A percentile compares a stretch with the other conserved stretches of the same genome.
These are phyloP conservation scores for Lithophane semibrunnea DNA, from an alignment of 2,888 invertebrate genomes.

Conservation along the genomic window DNA sequence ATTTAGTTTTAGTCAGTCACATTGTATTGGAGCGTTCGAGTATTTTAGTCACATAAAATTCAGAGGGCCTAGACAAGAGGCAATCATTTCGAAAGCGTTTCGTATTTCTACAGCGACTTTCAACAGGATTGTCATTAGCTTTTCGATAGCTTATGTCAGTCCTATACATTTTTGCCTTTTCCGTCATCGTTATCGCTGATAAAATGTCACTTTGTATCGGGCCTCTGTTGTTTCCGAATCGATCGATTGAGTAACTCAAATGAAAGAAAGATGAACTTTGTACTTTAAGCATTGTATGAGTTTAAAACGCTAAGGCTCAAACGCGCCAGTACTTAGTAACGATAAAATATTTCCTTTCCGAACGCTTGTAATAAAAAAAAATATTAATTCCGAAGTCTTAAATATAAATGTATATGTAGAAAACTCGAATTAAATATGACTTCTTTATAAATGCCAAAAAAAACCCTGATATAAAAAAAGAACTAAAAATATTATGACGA, in stretches of 20 bases:
- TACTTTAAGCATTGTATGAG: background rate
- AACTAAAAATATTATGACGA: slow-evolving; percentile 43
- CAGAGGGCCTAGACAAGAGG: too few relatives aligned
- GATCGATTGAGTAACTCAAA: background rate
- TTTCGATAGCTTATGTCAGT: too few relatives aligned
- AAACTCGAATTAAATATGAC: slow-evolving; percentile 21
- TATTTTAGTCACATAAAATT: too few relatives aligned
- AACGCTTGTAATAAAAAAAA: slow-evolving; percentile 1
- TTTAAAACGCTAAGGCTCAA: background rate
- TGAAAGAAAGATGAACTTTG: background rate
- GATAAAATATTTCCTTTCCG: background rate
- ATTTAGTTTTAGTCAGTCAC: slow-evolving; percentile 6
- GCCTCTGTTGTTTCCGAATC: background rate
- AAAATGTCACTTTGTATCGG: too few relatives aligned
- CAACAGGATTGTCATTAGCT: too few relatives aligned
- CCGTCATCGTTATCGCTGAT: too few relatives aligned
- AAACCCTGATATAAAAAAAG: slow-evolving; percentile 57
- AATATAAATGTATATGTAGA: slow-evolving; percentile 12
- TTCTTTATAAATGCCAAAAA: slow-evolving; percentile 56
- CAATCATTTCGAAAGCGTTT: too few relatives aligned
- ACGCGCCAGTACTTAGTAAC: slow-evolving; percentile 24
- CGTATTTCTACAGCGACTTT: too few relatives aligned
- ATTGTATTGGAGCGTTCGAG: slow-evolving; percentile 7
- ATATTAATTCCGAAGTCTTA: background rate
- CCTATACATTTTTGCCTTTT: too few relatives aligned